Evolutionary conservation across 2,797 vertebrate species (phyloP), one percentile per base, ranked within the genome.

Genomic region (Cryptoblepharus egeriae): DNA sequence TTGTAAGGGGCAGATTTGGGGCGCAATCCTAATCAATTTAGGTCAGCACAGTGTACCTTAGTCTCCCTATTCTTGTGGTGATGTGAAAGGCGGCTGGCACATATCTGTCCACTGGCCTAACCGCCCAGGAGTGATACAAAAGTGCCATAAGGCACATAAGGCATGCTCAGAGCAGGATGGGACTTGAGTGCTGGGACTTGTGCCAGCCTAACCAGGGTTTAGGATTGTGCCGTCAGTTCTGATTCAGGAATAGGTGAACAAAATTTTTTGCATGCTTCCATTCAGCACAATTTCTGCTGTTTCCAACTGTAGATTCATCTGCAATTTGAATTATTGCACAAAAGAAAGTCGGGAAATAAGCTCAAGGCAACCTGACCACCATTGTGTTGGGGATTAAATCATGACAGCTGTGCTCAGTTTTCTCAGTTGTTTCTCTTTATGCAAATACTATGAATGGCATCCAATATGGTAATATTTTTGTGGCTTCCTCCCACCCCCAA

Each of bases 351-450:
- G 35, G 57, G 37, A n/a, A 35, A 77, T 22, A 57, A 84, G 60
- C 77, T 58, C 16, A 52, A 60, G 3, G 83, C 80, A 13, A 10
- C 12, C 55, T 2, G 9, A 26, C 57, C 85, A 63, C 39, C 69
- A 80, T 77, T 4, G 30, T 64, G 55, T 0, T 0, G 28, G 78
- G 89, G 49, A 52, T 52, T 52, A 18, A 13, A 52, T 16, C 49
- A 52, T 52, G 49, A 52, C 49, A 32, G 20, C 77, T 49, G n/a
- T 75, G 42, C 2, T 16, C 35, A 28, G 67, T 89, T 85, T 88
- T 77, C 45, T 13, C 76, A 82, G 86, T 28, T 74, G 70, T 86
- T 82, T 82, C 92, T 92, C 91, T 87, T 82, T 86, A 60, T 87
- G 89, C 86, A 90, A 85, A 88, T 69, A 89, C 80, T 81, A 18